Percentiles rank a stretch among this genome's conserved stretches.
phyloP scores from a whole-genome alignment of 2,797 vertebrate species.

The Pachyuromys duprasi region DNA sequence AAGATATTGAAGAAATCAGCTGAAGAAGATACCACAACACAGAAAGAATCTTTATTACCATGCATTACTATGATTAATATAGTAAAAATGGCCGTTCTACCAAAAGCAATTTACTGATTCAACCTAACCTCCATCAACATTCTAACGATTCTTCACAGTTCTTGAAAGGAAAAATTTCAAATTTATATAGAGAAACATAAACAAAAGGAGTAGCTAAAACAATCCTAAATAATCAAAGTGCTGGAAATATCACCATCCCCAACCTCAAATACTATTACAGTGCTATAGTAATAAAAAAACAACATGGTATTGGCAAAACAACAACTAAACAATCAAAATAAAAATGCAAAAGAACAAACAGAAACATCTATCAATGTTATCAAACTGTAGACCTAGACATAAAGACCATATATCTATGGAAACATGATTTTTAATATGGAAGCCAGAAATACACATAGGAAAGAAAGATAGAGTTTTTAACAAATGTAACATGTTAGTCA shows the following conservation, averaged over 20 bases:
- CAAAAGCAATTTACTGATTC: neutral
- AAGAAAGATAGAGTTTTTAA: neutral
- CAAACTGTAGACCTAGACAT: neutral
- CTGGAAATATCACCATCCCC: too few relatives aligned
- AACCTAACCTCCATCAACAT: neutral
- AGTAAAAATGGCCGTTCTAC: neutral
- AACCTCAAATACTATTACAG: neutral
- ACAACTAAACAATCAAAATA: neutral
- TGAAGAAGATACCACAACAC: neutral
- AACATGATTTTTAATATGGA: neutral
- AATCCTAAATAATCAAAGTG: neutral
- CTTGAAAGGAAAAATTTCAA: neutral
- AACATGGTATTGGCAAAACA: neutral
- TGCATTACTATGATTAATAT: neutral
- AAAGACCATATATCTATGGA: neutral
- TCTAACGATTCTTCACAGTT: neutral
- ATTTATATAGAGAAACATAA: neutral
- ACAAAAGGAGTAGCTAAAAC: neutral
- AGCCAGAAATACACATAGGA: neutral
- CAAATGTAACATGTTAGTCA: neutral
- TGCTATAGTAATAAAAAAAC: neutral
- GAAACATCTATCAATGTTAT: neutral
- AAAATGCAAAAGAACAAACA: too few relatives aligned
- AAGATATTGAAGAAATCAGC: neutral
- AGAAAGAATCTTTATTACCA: neutral